A percentile compares a stretch with the other conserved stretches of the same genome.
Evolutionary conservation across 2,113 vertebrate species (phyloP).

Genomic region (Microtus montanus): DNA sequence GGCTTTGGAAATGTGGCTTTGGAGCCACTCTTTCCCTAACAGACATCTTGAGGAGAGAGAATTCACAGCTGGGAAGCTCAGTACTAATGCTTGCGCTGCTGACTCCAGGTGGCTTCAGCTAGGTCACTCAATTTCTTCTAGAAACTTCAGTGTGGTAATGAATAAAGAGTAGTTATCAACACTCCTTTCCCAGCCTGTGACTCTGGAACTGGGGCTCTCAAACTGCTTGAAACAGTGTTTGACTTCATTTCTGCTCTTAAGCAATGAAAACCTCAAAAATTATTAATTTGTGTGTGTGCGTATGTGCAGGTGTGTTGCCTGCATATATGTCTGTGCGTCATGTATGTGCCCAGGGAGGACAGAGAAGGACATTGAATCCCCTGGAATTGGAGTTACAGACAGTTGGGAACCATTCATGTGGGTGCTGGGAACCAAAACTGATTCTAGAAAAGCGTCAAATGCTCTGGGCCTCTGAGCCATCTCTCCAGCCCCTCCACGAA

Average conservation of each 20-base stretch:
- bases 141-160: neutral
- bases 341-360: neutral
- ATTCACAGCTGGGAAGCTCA: neutral
- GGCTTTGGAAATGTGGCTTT: neutral
- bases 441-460: neutral
- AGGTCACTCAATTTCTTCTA: neutral
- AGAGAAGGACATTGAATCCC: neutral
- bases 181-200: neutral
- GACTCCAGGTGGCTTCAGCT: neutral
- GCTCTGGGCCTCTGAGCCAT: neutral
- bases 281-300: neutral
- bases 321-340: neutral
- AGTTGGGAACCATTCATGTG: neutral
- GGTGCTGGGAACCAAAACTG: neutral
- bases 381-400: neutral
- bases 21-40: neutral
- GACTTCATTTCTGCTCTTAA: neutral
- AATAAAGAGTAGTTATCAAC: neutral
- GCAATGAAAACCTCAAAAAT: neutral
- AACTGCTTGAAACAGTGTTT: neutral
- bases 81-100: neutral
- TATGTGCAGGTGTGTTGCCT: neutral
- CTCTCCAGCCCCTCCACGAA: neutral
- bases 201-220: neutral
- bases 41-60: neutral